Evolutionary conservation across 2,113 vertebrate genomes (phyloP).

Genomic region (Myotis davidii): DNA sequence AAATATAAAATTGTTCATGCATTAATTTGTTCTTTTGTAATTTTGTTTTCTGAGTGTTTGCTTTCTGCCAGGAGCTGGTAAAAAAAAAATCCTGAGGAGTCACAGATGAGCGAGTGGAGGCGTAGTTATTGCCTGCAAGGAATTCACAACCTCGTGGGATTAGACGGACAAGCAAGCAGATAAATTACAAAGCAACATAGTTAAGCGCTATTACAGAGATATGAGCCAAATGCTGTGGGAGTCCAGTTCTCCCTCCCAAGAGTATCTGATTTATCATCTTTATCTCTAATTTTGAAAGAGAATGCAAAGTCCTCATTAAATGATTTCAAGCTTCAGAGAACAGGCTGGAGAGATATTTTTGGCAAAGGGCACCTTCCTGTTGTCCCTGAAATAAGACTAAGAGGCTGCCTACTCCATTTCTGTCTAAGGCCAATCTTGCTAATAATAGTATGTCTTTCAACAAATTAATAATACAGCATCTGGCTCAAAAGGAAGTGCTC

Average conservation of each 20-base stretch:
- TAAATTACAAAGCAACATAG: conserved; percentile 65
- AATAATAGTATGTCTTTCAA: conserved; percentile 55
- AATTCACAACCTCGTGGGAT: conserved; percentile 34
- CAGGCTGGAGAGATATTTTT: conserved; percentile 58
- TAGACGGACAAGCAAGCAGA: conserved; percentile 31
- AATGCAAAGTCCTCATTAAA: conserved; percentile 70
- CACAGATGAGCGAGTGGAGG: not conserved
- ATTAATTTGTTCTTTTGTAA: not conserved
- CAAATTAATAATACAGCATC: conserved; percentile 48
- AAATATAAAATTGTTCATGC: conserved; percentile 29
- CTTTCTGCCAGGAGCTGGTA: conserved; percentile 26
- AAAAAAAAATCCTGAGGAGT: conserved; percentile 27
- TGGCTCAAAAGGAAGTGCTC: conserved; percentile 38
- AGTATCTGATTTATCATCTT: conserved; percentile 71
- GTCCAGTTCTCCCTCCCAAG: conserved; percentile 25
- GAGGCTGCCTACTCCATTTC: conserved; percentile 36
- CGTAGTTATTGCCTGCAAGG: conserved; percentile 6
- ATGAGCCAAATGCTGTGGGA: conserved; percentile 62
- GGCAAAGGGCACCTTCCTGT: conserved; percentile 34
- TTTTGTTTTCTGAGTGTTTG: conserved; percentile 12
- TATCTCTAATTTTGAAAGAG: conserved; percentile 59
- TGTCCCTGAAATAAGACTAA: conserved; percentile 58
- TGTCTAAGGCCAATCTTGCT: conserved; percentile 42
- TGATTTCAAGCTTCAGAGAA: conserved; percentile 70
- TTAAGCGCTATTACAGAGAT: conserved; percentile 48